Evolutionary conservation across 1,140 invertebrate species (phyloP), one percentile per base, ranked within the genome.

Genomic region (Monochamus saltuarius): DNA sequence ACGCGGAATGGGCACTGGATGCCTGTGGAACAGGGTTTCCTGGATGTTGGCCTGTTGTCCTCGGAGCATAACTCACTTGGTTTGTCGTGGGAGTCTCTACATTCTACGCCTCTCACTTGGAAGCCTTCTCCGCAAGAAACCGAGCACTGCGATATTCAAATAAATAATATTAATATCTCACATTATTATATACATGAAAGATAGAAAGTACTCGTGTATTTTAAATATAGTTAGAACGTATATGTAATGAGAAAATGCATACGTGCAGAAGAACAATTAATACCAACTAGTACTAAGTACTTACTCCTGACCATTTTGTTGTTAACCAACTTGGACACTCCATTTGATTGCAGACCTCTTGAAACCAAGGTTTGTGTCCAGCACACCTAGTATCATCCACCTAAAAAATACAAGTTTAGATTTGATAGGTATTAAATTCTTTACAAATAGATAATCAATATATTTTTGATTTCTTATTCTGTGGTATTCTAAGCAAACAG

Each of bases 261-360:
- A n/a, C n/a, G n/a, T n/a, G n/a, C n/a, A n/a, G n/a, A n/a, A n/a
- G n/a, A n/a, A n/a, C n/a, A n/a, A n/a, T n/a, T n/a, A n/a, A n/a
- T n/a, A n/a, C n/a, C n/a, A n/a, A n/a, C n/a, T n/a, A n/a, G n/a
- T n/a, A n/a, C n/a, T n/a, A n/a, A n/a, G 7, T 66, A 82, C 87
- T 89, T 83, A 95, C 92, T 75, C 89, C 85, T 59, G 91, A 92
- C 92, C 92, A 95, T 50, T 87, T 83, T 39, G 89, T 86, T 36
- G 87, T 84, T 62, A 90, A 82, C 93, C 93, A 96, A 67, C 84
- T 84, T 22, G 92, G 89, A 78, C 93, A 96, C 29, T 89, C 86
- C 57, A 89, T 83, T 36, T 85, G 82, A 74, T 92, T 93, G 78
- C 93, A 96, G 11, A 83, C 81, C 73, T 93, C 90, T 69, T 90